These are phyloP conservation scores for Noctuana brunneofusca DNA, from an alignment of 2,888 invertebrate species.

Conservation along the genomic window DNA sequence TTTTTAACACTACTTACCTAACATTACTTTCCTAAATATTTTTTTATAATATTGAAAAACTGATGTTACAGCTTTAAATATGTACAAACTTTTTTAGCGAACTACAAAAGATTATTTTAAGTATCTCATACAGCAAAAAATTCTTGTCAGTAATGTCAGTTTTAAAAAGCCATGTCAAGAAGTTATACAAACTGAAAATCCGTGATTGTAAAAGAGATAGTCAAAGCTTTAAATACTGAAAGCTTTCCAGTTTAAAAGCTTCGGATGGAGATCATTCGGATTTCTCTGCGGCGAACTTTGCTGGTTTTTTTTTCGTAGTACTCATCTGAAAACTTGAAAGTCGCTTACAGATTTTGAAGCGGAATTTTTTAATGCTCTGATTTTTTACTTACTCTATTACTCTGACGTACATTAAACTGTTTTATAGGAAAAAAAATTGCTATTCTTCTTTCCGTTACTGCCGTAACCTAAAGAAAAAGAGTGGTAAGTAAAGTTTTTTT, in stretches of 20 bases:
- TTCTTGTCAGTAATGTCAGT: neutral
- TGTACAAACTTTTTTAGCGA: too few relatives aligned
- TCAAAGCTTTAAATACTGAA: slow-evolving; percentile 27
- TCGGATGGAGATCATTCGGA: slow-evolving; percentile 22
- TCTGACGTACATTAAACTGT: too few relatives aligned
- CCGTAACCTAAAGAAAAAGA: too few relatives aligned
- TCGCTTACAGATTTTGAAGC: slow-evolving; percentile 4
- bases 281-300: slow-evolving; percentile 23
- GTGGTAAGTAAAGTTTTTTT: too few relatives aligned
- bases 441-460: too few relatives aligned
- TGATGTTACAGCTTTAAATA: too few relatives aligned
- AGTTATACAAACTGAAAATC: slow-evolving; percentile 2
- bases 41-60: too few relatives aligned
- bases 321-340: slow-evolving; percentile 16
- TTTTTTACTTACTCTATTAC: too few relatives aligned
- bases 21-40: too few relatives aligned
- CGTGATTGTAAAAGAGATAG: slow-evolving; percentile 20
- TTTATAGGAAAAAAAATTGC: too few relatives aligned
- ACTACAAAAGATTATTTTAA: too few relatives aligned
- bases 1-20: too few relatives aligned
- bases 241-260: slow-evolving; percentile 32
- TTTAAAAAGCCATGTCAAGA: slow-evolving; percentile 1
- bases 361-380: slow-evolving; percentile 1
- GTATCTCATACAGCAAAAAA: neutral
- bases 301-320: slow-evolving; percentile 11